Conservation (phyloP, 2,797 vertebrate genomes). For the Lepidocolaptes lacrymiger region DNA sequence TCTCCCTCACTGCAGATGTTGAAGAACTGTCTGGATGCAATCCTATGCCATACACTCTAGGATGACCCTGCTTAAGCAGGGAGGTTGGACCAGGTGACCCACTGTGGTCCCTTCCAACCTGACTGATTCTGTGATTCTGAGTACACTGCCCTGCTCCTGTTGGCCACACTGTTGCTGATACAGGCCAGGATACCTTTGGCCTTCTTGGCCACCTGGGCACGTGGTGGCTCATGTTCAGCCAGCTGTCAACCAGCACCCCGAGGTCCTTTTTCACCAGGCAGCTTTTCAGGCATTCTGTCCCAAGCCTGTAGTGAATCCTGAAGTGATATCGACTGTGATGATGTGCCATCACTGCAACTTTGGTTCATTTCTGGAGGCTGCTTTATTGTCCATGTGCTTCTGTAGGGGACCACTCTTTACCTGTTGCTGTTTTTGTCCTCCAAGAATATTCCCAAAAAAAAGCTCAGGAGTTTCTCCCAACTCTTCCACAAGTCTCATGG, state of each 20-base stretch:
- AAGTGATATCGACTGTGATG: rapidly evolving
- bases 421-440: not conserved
- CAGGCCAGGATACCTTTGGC: not conserved
- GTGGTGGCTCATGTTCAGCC: not conserved
- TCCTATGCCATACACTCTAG: not conserved
- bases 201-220: not conserved
- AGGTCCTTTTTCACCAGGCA: not conserved
- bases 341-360: not conserved
- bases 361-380: not conserved
- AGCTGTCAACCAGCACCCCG: rapidly evolving
- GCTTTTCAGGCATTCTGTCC: not conserved
- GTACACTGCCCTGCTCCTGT: not conserved
- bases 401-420: not conserved
- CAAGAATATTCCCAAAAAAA: not conserved
- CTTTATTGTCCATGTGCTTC: not conserved
- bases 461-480: not conserved
- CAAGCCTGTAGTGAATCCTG: not conserved
- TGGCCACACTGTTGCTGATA: not conserved
- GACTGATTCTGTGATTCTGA: not conserved
- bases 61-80: not conserved
- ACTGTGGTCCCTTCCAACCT: not conserved
- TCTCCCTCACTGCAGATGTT: not conserved
- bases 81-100: not conserved
- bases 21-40: not conserved
- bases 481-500: not conserved